phyloP scores from a whole-genome alignment of 2,888 invertebrate genomes.

The Asteroscopus sphinx region DNA sequence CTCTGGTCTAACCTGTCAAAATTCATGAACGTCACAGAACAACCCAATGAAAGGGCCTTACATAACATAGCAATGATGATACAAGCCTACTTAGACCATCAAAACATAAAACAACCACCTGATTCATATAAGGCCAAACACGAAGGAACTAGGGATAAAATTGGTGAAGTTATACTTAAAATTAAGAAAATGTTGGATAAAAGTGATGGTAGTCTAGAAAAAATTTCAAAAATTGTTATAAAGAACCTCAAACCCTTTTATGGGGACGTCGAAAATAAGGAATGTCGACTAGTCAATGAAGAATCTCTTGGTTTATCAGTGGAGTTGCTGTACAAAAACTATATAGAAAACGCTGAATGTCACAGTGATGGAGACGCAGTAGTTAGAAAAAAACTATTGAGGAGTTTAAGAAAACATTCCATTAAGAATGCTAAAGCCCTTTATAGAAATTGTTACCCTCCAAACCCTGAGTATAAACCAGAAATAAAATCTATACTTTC shows the following conservation, averaged over 20 bases:
- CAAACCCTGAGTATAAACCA: constrained; percentile 3
- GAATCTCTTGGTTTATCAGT: constrained; percentile 33
- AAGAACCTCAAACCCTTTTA: constrained; percentile 41
- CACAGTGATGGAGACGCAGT: constrained; percentile 11
- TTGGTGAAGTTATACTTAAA: constrained; percentile 22
- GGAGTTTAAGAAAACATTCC: constrained; percentile 1
- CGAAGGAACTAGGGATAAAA: constrained; percentile 30
- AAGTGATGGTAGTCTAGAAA: constrained; percentile 18
- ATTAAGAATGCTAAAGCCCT: not conserved
- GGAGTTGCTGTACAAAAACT: constrained; percentile 40
- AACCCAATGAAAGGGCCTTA: constrained; percentile 36
- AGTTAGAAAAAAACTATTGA: constrained; percentile 7
- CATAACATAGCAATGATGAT: constrained; percentile 59
- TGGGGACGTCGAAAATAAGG: constrained; percentile 15
- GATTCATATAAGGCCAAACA: constrained; percentile 17
- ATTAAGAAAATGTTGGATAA: constrained; percentile 33
- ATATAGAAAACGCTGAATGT: constrained; percentile 39
- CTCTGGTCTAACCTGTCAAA: constrained; percentile 51
- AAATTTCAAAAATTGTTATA: constrained; percentile 29
- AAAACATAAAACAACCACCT: constrained; percentile 17
- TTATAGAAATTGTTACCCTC: not conserved
- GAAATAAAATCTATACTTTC: constrained; percentile 6
- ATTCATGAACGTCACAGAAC: constrained; percentile 28
- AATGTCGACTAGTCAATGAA: constrained; percentile 42
- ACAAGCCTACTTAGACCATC: constrained; percentile 54